Evolutionary conservation across 2,888 invertebrate species (phyloP).

Genomic region (Nycteola revayana): DNA sequence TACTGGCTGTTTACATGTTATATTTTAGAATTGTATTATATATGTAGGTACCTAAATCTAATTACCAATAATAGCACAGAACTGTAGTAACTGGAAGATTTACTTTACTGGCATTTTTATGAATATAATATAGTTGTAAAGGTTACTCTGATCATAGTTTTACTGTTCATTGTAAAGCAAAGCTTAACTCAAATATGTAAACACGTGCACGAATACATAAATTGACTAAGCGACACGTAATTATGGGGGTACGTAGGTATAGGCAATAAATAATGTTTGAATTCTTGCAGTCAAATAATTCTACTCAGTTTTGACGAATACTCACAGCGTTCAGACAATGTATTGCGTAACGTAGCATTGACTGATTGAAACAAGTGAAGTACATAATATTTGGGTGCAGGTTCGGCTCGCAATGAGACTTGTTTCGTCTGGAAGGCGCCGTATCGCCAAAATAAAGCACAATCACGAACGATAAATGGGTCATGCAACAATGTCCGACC

Average conservation of each 20-base stretch:
- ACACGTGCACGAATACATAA: slow-evolving; percentile 3
- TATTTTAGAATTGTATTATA: neutral
- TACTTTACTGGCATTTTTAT: too few species aligned
- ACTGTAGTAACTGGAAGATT: too few species aligned
- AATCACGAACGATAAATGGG: slow-evolving; percentile 58
- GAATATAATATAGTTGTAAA: too few species aligned
- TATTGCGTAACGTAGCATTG: slow-evolving; percentile 20
- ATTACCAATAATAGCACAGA: too few species aligned
- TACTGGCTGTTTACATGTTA: slow-evolving; percentile 13
- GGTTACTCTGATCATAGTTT: too few species aligned
- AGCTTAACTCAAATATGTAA: too few species aligned
- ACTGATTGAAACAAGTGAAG: slow-evolving; percentile 50
- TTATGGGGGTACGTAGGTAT: slow-evolving; percentile 14
- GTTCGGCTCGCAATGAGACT: slow-evolving; percentile 36
- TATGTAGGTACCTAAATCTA: too few species aligned
- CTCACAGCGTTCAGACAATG: slow-evolving; percentile 4
- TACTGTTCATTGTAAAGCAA: too few species aligned
- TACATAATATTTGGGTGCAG: slow-evolving; percentile 14
- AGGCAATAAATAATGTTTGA: slow-evolving; percentile 14
- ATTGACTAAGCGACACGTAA: slow-evolving; percentile 13
- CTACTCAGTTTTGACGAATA: slow-evolving; percentile 6
- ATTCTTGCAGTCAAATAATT: slow-evolving; percentile 10
- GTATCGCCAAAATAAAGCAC: slow-evolving; percentile 63
- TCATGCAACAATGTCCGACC: slow-evolving; percentile 74
- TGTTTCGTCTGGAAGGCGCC: slow-evolving; percentile 64